Conservation (phyloP, 1,140 invertebrate genomes). For the Nylanderia fulva region DNA sequence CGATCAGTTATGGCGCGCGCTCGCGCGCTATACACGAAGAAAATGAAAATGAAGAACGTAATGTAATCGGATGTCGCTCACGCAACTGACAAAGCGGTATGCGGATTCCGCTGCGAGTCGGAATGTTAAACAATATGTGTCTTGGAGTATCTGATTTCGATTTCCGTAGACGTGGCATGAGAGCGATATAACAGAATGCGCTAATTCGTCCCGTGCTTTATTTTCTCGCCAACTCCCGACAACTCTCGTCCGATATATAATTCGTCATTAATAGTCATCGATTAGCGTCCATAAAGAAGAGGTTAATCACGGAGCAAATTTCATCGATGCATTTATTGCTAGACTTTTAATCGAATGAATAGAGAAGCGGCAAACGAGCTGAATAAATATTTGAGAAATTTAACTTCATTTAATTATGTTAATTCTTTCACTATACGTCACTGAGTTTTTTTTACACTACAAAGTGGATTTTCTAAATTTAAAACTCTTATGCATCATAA, state of each 20-base stretch:
- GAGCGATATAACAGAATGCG: background rate
- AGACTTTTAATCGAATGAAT: conserved; percentile 13
- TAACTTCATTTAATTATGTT: background rate
- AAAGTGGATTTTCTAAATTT: background rate
- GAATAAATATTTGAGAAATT: background rate
- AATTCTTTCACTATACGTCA: background rate
- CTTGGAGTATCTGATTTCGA: conserved; percentile 49
- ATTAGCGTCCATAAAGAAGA: background rate
- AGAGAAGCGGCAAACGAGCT: background rate
- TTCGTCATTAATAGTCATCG: conserved; percentile 13
- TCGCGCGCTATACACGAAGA: background rate
- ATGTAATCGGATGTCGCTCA: conserved; percentile 30
- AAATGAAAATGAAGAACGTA: background rate
- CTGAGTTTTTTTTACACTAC: background rate
- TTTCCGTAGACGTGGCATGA: conserved; percentile 48
- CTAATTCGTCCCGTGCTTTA: background rate
- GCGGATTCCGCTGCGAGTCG: conserved; percentile 39
- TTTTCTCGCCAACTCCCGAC: background rate
- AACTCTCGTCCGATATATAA: background rate
- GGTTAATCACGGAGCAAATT: conserved; percentile 3
- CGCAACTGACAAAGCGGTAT: conserved; percentile 35
- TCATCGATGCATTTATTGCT: background rate
- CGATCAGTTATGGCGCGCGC: background rate
- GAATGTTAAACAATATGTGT: conserved; percentile 62
- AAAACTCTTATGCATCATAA: background rate